Conservation (phyloP, 2,888 invertebrate species). For the Acronicta leporina region DNA sequence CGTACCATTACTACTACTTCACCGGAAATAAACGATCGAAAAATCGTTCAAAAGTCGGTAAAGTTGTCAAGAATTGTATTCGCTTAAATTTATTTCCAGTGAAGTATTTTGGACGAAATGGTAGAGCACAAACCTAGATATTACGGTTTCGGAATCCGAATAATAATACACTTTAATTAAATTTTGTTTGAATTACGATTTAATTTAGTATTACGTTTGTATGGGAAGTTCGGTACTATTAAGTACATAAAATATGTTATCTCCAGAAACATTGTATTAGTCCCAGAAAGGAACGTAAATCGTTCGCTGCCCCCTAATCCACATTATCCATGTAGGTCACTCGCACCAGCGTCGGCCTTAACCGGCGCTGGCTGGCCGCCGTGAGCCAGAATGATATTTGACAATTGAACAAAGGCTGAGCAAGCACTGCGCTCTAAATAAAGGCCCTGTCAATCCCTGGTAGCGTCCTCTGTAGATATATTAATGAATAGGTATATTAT, state of each 20-base stretch:
- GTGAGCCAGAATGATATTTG: slow-evolving; percentile 4
- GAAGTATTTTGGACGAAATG: too few species aligned
- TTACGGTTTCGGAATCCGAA: too few species aligned
- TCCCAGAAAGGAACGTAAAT: slow-evolving; percentile 16
- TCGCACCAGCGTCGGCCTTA: neutral
- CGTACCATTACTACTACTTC: too few species aligned
- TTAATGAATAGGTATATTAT: neutral
- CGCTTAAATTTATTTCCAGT: too few species aligned
- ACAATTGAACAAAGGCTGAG: slow-evolving; percentile 1
- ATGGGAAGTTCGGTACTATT: too few species aligned
- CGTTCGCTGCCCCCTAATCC: slow-evolving; percentile 16
- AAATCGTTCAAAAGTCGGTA: too few species aligned
- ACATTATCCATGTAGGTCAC: slow-evolving; percentile 37
- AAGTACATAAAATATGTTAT: slow-evolving; percentile 11
- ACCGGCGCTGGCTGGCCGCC: neutral
- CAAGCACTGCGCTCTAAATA: neutral
- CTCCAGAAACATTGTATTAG: slow-evolving; percentile 8
- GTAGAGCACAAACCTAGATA: too few species aligned
- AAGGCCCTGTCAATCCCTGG: neutral
- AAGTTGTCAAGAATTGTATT: too few species aligned
- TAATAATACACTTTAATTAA: too few species aligned
- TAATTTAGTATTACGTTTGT: too few species aligned
- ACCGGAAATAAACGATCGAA: too few species aligned
- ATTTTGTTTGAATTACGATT: too few species aligned
- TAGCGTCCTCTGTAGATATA: neutral